Percentiles rank a stretch among this genome's conserved stretches.
These are phyloP conservation scores for Tor tambroides DNA, from an alignment of 2,113 vertebrate species.

Conservation along the genomic window DNA sequence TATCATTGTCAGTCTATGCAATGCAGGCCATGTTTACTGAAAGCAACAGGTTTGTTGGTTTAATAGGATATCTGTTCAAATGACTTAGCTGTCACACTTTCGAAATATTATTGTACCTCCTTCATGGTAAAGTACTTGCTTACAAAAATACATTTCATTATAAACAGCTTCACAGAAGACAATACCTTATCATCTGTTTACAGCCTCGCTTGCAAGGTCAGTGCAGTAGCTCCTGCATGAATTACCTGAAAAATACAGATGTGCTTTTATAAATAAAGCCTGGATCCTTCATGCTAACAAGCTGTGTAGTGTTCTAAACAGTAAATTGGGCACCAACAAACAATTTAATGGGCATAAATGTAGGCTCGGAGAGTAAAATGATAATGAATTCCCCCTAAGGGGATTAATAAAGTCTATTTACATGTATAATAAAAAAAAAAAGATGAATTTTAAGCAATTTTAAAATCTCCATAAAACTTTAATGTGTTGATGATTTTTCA, in stretches of 20 bases:
- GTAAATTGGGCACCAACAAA: neutral
- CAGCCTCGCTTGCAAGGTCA: neutral
- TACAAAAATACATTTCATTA: neutral
- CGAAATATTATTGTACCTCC: neutral
- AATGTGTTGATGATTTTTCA: neutral
- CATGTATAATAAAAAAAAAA: neutral
- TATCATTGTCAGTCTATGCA: neutral
- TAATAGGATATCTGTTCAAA: conserved; percentile 13
- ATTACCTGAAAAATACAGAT: neutral
- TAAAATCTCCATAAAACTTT: neutral
- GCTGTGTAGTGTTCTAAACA: neutral
- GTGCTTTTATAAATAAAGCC: neutral
- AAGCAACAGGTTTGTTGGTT: neutral
- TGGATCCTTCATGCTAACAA: neutral
- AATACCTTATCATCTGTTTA: conserved; percentile 10
- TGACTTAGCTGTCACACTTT: conserved; percentile 3
- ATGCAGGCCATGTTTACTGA: neutral
- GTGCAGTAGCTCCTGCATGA: neutral
- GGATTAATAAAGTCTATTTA: neutral
- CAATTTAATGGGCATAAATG: neutral
- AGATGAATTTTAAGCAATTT: neutral
- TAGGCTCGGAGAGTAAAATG: neutral
- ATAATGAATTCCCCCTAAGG: neutral
- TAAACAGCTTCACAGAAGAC: conserved; percentile 19
- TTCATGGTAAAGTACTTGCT: neutral